Base-by-base conservation (phyloP, 1,140 invertebrate genomes). In the Drosophila takahashii region DNA sequence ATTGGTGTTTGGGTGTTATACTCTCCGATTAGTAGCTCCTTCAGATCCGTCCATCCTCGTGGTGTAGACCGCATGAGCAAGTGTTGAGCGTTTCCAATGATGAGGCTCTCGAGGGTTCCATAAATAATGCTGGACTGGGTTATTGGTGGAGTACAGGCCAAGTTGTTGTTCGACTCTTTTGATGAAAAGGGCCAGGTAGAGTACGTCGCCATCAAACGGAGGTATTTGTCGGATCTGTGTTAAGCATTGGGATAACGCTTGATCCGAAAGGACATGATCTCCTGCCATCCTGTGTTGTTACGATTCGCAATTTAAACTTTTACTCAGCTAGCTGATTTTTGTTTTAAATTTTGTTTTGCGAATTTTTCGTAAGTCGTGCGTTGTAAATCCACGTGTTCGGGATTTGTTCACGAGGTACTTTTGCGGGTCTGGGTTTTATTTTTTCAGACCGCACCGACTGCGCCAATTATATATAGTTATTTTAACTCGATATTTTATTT, bases 351-450 rank as follows among this genome's bases (percentile, higher is more conserved):
- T 26, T 13, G 22, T 11, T 22, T 22, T 45, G 4, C 18, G 18
- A 45, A 45, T 13, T 22, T 45, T 10, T 15, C 16, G 6, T 16
- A 3, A 3, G 34, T 36, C 11, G 29, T 32, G n/a, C n/a, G n/a
- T n/a, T n/a, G n/a, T n/a, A n/a, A n/a, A n/a, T n/a, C 29, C 29
- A 32, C 16, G 42, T 18, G 8, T 4, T 7, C 6, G 18, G 41
- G 41, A 11, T 37, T 5, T 37, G 11, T 5, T 32, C 27, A 32
- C n/a, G n/a, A 11, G 9, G 26, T 32, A 11, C 27, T 50, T 32
- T 50, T 29, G 26, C 26, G 47, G n/a, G 10, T 50, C 27, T 50
- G 34, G 34, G 34, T 50, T 50, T 37, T n/a, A n/a, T n/a, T 37
- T n/a, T 37, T 37, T n/a, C 11, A 37, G 11, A 37, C 13, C 36